Base-by-base conservation (phyloP, 2,113 vertebrate species). In the Solea solea region DNA sequence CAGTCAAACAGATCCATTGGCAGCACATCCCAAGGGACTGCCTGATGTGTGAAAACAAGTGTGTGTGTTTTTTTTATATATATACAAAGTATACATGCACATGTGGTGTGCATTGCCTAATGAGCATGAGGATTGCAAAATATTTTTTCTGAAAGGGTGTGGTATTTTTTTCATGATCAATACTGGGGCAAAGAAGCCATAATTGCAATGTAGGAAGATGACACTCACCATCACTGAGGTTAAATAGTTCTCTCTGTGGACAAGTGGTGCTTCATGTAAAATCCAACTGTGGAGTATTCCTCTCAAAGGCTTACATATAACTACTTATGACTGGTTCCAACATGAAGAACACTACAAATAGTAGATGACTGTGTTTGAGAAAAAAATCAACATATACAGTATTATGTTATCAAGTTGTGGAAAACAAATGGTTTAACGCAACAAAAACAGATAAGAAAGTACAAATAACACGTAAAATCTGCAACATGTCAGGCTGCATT, bases 1-100 rank as follows among this genome's bases (percentile, higher is more conserved):
- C 61, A 70, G 72, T 86, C 84, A 82, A 86, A 86, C 86, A 80
- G 81, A 91, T 89, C 87, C 69, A 91, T 89, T 88, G 72, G 72
- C 80, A 82, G 63, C 63, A n/a, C 69, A 15, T 80, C 89, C 79
- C 82, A 21, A 25, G 84, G 89, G 85, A 83, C 21, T 34, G 16
- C 42, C 61, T 72, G 63, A 46, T 64, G 59, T 49, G 61, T 68
- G 54, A 5, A 48, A 57, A 60, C 44, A 28, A 34, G 48, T 34
- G 53, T 68, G 54, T 56, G 45, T n/a, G n/a, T n/a, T n/a, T 63
- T 77, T 57, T 44, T 80, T 61, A 49, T 68, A 51, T 55, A 44
- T 63, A 77, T 49, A 73, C 27, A 69, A 62, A 25, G 59, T 62
- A 46, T 55, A 46, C 55, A 49, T 45, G 5, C 14, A 45, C 7